Percentiles rank a stretch among this genome's conserved stretches.
phyloP scores from a whole-genome alignment of 2,797 vertebrate genomes.

The Hippopotamyrus pictus region DNA sequence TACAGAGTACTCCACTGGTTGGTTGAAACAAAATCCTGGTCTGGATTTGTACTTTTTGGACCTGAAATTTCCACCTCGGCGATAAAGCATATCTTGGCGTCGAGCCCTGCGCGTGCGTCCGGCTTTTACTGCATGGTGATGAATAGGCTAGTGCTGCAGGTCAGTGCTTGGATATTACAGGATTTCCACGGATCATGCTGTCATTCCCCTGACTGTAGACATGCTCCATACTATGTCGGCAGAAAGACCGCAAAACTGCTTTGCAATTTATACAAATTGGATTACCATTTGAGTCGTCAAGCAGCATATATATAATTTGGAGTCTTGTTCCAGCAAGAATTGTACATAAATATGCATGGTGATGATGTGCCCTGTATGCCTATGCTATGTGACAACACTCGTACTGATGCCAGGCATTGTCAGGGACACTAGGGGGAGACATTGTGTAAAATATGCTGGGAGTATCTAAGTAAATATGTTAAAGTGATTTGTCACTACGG shows the following conservation, averaged over 20 bases:
- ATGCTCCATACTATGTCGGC: neutral
- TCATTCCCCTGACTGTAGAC: neutral
- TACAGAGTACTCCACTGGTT: too few species aligned
- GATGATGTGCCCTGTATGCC: neutral
- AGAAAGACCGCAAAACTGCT: neutral
- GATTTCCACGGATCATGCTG: neutral
- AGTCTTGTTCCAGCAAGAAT: neutral
- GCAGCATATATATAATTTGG: neutral
- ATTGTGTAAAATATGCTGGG: conserved; percentile 8
- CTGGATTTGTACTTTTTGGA: too few species aligned
- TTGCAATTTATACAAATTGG: neutral
- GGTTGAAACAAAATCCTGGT: too few species aligned
- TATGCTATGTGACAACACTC: neutral
- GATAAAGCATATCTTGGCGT: neutral
- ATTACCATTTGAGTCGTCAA: neutral
- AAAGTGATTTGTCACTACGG: neutral
- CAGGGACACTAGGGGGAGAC: conserved; percentile 21
- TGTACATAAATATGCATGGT: neutral
- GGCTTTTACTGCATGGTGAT: neutral
- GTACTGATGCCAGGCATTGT: neutral
- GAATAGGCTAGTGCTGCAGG: neutral
- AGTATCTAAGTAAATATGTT: neutral
- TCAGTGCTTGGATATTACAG: neutral
- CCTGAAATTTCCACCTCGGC: too few species aligned
- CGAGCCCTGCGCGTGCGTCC: neutral